phyloP scores from a whole-genome alignment of 2,113 vertebrate species.

The Phyllopteryx taeniolatus region DNA sequence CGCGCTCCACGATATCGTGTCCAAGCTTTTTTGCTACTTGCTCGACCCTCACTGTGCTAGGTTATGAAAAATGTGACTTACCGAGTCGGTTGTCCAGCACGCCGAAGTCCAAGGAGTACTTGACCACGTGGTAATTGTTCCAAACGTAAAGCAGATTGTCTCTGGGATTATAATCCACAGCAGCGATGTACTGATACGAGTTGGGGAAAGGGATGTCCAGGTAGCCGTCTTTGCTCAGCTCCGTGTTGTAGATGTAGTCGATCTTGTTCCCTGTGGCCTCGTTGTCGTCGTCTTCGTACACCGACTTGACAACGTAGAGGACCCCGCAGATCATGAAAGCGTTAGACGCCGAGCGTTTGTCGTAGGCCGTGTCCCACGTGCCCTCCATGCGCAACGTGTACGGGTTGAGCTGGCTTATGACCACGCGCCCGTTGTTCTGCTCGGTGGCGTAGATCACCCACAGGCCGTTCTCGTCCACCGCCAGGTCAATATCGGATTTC shows the following conservation, averaged over 20 bases:
- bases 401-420: constrained; percentile 96
- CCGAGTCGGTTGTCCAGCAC: constrained; percentile 88
- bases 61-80: constrained; percentile 55
- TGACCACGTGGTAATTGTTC: constrained; percentile 99
- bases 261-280: constrained; percentile 98
- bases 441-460: constrained; percentile 99
- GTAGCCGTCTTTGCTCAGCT: constrained; percentile 90
- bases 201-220: constrained; percentile 96
- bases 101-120: constrained; percentile 96
- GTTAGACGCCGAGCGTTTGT: constrained; percentile 96
- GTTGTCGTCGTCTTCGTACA: constrained; percentile 97
- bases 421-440: constrained; percentile 95
- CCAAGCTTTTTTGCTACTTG: no score
- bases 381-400: constrained; percentile 94
- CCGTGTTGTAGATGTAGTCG: constrained; percentile 98
- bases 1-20: no score
- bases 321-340: constrained; percentile 99
- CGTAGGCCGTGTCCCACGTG: constrained; percentile 96
- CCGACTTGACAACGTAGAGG: constrained; percentile 94
- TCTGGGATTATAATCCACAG: constrained; percentile 98
- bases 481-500: constrained; percentile 96
- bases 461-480: constrained; percentile 95
- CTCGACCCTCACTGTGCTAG: neutral
- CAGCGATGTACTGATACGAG: constrained; percentile 97
- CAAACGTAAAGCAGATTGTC: constrained; percentile 97